A percentile compares a stretch with the other conserved stretches of the same genome.
phyloP scores from a whole-genome alignment of 1,140 invertebrate species.

The Drosophila kikkawai region DNA sequence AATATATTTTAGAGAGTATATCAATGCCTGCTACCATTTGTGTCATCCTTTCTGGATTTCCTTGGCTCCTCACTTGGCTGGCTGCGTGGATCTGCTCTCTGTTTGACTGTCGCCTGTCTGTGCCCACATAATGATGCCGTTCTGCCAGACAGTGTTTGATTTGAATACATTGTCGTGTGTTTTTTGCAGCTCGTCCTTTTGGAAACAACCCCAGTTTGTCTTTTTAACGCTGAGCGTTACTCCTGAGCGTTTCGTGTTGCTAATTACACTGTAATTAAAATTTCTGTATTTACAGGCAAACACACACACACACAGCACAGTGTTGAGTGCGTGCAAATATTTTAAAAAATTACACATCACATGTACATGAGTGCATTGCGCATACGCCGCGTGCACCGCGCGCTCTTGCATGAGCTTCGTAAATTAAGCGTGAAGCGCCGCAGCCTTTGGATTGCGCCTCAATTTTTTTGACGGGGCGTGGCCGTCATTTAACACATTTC shows the following conservation, averaged over 20 bases:
- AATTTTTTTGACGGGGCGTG: constrained; percentile 54
- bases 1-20: not conserved
- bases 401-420: constrained; percentile 68
- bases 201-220: not conserved
- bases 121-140: constrained; percentile 77
- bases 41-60: not conserved
- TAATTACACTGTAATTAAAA: constrained; percentile 83
- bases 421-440: constrained; percentile 68
- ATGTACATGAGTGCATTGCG: constrained; percentile 50
- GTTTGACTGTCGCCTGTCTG: constrained; percentile 44
- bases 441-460: constrained; percentile 2
- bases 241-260: constrained; percentile 63
- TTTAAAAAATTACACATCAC: constrained; percentile 56
- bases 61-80: constrained; percentile 4
- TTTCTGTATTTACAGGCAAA: constrained; percentile 66
- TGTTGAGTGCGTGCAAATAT: constrained; percentile 76
- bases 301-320: constrained; percentile 26
- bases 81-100: constrained; percentile 17
- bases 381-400: constrained; percentile 66
- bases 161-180: constrained; percentile 78
- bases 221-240: constrained; percentile 39
- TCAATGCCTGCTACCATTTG: not conserved
- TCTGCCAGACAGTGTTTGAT: constrained; percentile 78
- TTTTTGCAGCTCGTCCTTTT: constrained; percentile 61
- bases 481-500: constrained; percentile 74